phyloP scores from a whole-genome alignment of 2,113 vertebrate genomes.

The Ptilonorhynchus violaceus region DNA sequence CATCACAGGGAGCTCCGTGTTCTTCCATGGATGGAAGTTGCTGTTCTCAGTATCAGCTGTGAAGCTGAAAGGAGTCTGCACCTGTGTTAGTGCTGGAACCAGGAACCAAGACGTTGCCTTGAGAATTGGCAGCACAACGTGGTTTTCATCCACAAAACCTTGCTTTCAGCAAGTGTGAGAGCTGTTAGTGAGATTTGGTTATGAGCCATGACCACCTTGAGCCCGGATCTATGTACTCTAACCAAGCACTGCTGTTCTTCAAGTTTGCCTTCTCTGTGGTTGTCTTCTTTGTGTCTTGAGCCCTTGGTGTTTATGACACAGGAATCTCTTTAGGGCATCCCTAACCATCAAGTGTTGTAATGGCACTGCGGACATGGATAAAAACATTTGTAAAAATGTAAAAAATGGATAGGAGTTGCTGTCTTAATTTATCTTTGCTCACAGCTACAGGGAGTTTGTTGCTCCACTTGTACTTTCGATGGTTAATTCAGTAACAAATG shows the following conservation, averaged over 20 bases:
- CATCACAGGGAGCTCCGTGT: background rate
- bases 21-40: background rate
- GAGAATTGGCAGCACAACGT: background rate
- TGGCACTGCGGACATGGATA: background rate
- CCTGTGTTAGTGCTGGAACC: background rate
- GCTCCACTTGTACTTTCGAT: background rate
- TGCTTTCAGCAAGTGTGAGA: background rate
- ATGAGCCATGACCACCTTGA: background rate
- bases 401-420: background rate
- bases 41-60: background rate
- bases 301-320: background rate
- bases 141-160: background rate
- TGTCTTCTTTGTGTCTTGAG: background rate
- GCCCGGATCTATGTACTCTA: background rate
- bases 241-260: background rate
- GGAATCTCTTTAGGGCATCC: background rate
- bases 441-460: background rate
- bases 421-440: background rate
- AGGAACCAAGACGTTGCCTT: background rate
- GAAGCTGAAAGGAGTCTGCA: background rate
- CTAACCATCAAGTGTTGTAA: background rate
- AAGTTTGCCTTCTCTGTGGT: background rate
- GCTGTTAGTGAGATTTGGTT: background rate
- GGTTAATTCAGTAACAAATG: background rate
- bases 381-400: background rate